phyloP scores from a whole-genome alignment of 2,888 invertebrate genomes.

The Seladonia tumulorum region DNA sequence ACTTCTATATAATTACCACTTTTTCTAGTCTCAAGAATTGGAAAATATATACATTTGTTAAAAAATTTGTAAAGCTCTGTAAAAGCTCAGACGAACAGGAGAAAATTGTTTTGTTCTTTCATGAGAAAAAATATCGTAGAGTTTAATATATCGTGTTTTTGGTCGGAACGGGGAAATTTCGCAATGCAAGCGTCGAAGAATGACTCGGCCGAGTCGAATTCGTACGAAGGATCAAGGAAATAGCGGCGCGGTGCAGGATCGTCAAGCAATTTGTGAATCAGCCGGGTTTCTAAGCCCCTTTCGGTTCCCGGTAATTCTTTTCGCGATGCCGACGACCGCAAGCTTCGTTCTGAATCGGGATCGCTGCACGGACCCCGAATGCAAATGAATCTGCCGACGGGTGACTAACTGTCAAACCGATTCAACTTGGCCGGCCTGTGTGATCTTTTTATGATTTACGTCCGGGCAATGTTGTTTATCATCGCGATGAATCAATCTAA shows the following conservation, averaged over 20 bases:
- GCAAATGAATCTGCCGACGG: slow-evolving; percentile 48
- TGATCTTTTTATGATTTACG: not conserved
- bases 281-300: slow-evolving; percentile 50
- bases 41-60: not conserved
- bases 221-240: not conserved
- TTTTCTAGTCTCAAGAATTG: too few relatives aligned
- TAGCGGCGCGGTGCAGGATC: not conserved
- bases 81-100: not conserved
- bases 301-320: slow-evolving; percentile 64
- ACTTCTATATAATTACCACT: too few relatives aligned
- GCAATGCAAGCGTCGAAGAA: not conserved
- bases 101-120: not conserved
- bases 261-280: slow-evolving; percentile 63
- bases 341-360: slow-evolving; percentile 42
- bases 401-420: slow-evolving; percentile 45
- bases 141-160: not conserved
- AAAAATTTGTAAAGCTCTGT: not conserved
- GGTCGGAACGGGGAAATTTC: not conserved
- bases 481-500: not conserved
- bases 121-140: not conserved
- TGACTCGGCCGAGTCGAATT: not conserved
- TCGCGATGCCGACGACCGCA: slow-evolving; percentile 69
- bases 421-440: not conserved
- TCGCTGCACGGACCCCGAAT: slow-evolving; percentile 58
- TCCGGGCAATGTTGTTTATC: not conserved